phyloP scores from a whole-genome alignment of 2,113 vertebrate species.

The Sinocyclocheilus anshuiensis region DNA sequence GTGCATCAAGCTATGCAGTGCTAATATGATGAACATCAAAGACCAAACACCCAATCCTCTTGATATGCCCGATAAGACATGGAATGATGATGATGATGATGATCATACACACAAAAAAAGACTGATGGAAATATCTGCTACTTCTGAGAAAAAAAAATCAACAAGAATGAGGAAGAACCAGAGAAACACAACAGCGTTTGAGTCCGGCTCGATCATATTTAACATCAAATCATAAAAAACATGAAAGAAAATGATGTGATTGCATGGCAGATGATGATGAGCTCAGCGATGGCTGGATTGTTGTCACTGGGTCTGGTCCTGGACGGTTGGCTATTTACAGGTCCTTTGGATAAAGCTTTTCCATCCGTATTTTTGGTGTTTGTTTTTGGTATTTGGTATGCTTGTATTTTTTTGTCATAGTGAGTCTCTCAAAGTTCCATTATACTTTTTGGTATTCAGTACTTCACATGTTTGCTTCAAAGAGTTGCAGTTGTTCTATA shows the following conservation, averaged over 20 bases:
- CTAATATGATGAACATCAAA: constrained; percentile 18
- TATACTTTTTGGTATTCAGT: constrained; percentile 78
- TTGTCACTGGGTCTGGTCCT: constrained; percentile 68
- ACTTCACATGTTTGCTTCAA: constrained; percentile 69
- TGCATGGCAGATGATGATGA: constrained; percentile 51
- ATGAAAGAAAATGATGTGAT: constrained; percentile 54
- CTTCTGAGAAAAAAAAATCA: not conserved
- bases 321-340: constrained; percentile 81
- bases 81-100: constrained; percentile 19
- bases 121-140: constrained; percentile 26
- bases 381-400: constrained; percentile 80
- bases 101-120: constrained; percentile 10
- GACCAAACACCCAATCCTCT: not conserved
- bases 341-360: constrained; percentile 85
- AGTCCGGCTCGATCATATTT: constrained; percentile 18
- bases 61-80: not conserved
- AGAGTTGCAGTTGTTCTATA: constrained; percentile 64
- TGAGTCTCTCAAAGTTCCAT: constrained; percentile 68
- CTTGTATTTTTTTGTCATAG: constrained; percentile 75
- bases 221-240: not conserved
- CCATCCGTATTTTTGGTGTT: constrained; percentile 82
- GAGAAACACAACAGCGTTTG: constrained; percentile 26
- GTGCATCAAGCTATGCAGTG: constrained; percentile 21
- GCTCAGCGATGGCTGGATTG: constrained; percentile 41
- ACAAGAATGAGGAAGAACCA: constrained; percentile 21